These are phyloP conservation scores for Meleagris gallopavo DNA, from an alignment of 2,113 vertebrate species.

Conservation along the genomic window DNA sequence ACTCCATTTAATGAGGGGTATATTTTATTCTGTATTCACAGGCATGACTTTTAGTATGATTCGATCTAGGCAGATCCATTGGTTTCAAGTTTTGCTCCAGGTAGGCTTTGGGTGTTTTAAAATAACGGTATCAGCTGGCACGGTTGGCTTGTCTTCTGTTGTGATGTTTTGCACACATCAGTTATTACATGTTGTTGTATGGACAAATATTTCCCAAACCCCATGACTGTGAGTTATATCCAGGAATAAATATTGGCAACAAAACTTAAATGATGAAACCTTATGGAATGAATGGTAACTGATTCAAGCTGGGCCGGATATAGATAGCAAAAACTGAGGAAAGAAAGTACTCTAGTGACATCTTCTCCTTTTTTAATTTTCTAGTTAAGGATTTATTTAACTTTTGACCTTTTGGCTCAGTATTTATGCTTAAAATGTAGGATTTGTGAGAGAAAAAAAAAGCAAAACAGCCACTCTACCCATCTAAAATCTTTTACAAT, in stretches of 20 bases:
- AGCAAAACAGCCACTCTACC: not conserved
- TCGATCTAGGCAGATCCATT: not conserved
- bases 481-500: not conserved
- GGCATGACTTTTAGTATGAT: not conserved
- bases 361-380: constrained; percentile 5
- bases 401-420: not conserved
- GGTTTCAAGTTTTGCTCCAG: not conserved
- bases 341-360: not conserved
- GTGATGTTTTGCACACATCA: not conserved
- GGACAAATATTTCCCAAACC: constrained; percentile 38
- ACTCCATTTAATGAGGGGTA: not conserved
- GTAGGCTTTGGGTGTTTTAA: not conserved
- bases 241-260: constrained; percentile 56
- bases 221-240: constrained; percentile 44
- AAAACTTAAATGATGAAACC: constrained; percentile 57
- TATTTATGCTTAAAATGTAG: not conserved
- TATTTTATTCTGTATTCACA: not conserved
- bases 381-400: not conserved
- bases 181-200: not conserved
- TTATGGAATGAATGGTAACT: constrained; percentile 42
- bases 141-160: not conserved
- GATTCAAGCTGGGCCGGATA: constrained; percentile 34
- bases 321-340: not conserved
- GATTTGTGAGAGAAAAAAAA: not conserved
- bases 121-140: not conserved